Evolutionary conservation across 2,888 invertebrate genomes (phyloP), one percentile per base, ranked within the genome.

Genomic region (Oligia fasciuncula): DNA sequence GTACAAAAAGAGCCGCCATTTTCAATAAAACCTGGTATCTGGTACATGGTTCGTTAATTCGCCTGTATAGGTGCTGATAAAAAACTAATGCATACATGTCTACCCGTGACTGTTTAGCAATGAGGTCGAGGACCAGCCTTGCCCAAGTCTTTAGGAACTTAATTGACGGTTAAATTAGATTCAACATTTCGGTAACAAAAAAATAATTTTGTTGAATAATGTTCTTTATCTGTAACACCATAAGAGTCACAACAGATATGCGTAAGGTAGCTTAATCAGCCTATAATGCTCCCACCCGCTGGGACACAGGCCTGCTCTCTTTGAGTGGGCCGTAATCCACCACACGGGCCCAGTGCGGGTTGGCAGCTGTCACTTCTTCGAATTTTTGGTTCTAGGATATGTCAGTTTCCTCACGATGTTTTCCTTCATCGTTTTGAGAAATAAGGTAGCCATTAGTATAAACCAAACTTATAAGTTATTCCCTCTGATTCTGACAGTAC

Each of bases 61-160:
- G 85, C 74, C 79, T 88, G 80, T 89, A 85, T 83, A 76, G 85
- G 65, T 73, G 80, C 76, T 70, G 75, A 84, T 86, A 91, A 91
- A 91, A 91, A 91, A 83, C 46, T 82, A 88, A 90, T 90, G 91
- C 90, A 89, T 88, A 86, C 88, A 85, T 87, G 85, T 83, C 87
- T 80, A 84, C 77, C 77, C 65, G 80, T 66, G 81, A 63, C 65
- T 67, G 71, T 76, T 54, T 11, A 35, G 57, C 77, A 77, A 75
- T 75, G 76, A 70, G 81, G 69, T 80, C 85, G 65, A n/a, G 68
- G 71, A 87, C 76, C 77, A 85, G 69, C 76, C 76, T 85, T 85
- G 73, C 23, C 23, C 43, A 46, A n/a, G 74, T 71, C 54, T 73
- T 74, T 29, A 1, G 17, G 2, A 63, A 63, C 23, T 23, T 75